A percentile compares a stretch with the other conserved stretches of the same genome.
Evolutionary conservation across 2,113 vertebrate genomes (phyloP).

Genomic region (Cavia aperea): DNA sequence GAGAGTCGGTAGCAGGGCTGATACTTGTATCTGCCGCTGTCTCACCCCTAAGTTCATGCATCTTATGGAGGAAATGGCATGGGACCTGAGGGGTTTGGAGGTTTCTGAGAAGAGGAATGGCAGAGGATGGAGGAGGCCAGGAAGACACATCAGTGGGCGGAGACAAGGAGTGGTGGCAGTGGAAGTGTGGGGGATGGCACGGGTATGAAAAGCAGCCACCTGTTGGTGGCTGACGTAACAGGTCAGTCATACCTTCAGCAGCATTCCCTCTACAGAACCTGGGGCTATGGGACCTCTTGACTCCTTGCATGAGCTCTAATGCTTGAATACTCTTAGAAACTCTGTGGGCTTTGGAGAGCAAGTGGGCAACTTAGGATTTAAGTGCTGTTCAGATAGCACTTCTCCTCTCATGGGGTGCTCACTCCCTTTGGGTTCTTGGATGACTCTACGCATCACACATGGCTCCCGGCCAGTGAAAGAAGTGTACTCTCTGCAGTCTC

Average conservation of each 20-base stretch:
- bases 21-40: background rate
- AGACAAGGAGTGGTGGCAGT: background rate
- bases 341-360: background rate
- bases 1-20: background rate
- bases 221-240: too few relatives aligned
- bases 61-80: background rate
- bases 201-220: too few relatives aligned
- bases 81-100: background rate
- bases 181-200: too few relatives aligned
- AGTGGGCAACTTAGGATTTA: background rate
- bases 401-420: background rate
- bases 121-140: background rate
- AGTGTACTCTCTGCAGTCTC: background rate
- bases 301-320: too few relatives aligned
- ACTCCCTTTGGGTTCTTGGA: background rate
- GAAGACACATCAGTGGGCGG: background rate
- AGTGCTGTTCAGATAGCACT: background rate
- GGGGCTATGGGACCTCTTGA: too few relatives aligned
- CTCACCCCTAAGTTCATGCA: background rate
- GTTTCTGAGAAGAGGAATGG: background rate
- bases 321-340: background rate
- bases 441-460: background rate
- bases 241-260: too few relatives aligned
- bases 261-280: too few relatives aligned
- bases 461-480: background rate